Base-by-base conservation (phyloP, 2,888 invertebrate genomes). In the Zootermopsis nevadensis region DNA sequence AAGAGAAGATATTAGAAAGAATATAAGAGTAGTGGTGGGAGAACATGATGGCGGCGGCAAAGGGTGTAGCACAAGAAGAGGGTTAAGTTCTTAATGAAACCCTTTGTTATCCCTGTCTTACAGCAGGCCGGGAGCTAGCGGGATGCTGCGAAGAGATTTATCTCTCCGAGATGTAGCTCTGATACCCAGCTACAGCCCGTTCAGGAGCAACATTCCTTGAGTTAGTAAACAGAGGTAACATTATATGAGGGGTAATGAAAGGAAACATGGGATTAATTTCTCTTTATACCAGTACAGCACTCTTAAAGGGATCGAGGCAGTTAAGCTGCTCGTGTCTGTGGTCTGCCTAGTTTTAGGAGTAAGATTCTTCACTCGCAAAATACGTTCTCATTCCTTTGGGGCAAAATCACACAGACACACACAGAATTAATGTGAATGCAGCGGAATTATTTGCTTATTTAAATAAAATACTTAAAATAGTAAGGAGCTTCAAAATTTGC, bases 71-170 rank as follows among this genome's bases (percentile, higher is more conserved):
- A 69, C 33, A 69, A 33, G 69, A 42, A 35, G 76, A 42, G 76
- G 42, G 76, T 76, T 76, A 76, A 76, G 77, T 77, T 33, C 77
- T 77, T 77, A 77, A 77, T 77, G 77, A 77, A 77, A 77, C 53
- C 77, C 77, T 77, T 77, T 77, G 77, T 77, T 77, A 77, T 55
- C 77, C 69, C 33, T 33, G 31, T 19, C 22, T 15, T 69, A 31
- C 31, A 15, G 22, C 33, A 24, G 12, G 66, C 27, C 7, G 66
- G 12, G 66, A n/a, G 27, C 66, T 66, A 12, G 30, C 48, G 77
- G 38, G 77, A 55, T 38, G 53, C 24, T 53, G 77, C n/a, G 31
- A 31, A n/a, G 33, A 77, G 77, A 77, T 55, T 53, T 77, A 77
- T 77, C 77, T 77, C 55, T 12, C 72, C n/a, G 72, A 24, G 72